phyloP scores from a whole-genome alignment of 2,113 vertebrate genomes.

The Pica pica region DNA sequence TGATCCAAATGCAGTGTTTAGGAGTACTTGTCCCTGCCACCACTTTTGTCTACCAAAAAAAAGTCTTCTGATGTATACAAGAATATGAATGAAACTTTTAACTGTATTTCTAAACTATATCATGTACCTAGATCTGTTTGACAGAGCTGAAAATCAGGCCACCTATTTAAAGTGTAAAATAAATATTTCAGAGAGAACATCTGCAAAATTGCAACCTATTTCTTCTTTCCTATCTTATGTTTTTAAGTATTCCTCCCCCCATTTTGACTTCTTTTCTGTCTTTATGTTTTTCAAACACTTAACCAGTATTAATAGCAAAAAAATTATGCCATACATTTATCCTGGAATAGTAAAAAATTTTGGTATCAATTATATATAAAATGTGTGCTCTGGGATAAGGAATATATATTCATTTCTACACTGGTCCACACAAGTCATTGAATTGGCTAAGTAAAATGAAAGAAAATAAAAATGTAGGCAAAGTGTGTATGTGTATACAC shows the following conservation, averaged over 20 bases:
- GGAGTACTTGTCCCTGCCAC: background rate
- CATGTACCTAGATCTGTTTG: background rate
- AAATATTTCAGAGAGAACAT: background rate
- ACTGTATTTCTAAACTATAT: background rate
- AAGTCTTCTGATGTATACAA: background rate
- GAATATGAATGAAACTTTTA: background rate
- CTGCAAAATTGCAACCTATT: constrained; percentile 6
- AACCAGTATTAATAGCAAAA: background rate
- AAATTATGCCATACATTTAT: background rate
- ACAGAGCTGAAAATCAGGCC: constrained; percentile 1
- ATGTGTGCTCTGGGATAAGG: background rate
- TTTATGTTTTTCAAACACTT: background rate
- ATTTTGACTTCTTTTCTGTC: background rate
- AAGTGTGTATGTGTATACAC: background rate
- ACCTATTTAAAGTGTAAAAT: background rate
- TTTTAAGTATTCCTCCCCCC: background rate
- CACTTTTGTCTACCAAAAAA: background rate
- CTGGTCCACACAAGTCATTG: background rate
- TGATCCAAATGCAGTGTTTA: background rate
- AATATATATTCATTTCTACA: background rate
- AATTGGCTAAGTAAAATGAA: background rate
- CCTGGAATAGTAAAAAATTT: background rate
- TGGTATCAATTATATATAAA: background rate
- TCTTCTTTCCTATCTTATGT: background rate
- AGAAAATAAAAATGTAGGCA: background rate